Evolutionary conservation across 2,113 vertebrate species (phyloP).

Genomic region (Anhinga anhinga): DNA sequence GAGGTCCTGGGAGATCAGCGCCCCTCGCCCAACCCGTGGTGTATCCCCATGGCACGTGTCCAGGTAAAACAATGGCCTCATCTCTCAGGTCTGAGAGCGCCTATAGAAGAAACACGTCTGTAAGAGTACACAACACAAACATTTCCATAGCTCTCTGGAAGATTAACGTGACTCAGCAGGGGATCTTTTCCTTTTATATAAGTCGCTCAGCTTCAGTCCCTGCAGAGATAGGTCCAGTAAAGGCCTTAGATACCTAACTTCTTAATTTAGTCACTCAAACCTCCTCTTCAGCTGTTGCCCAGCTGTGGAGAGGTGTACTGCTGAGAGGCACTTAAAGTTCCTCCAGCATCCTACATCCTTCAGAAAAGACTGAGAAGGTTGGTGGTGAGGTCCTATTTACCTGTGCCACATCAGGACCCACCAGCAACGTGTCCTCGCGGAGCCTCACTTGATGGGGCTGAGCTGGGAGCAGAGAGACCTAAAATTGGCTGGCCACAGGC

Average conservation of each 20-base stretch:
- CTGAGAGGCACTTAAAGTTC: not conserved
- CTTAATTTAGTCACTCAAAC: not conserved
- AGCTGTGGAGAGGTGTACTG: rapidly evolving
- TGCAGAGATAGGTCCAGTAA: not conserved
- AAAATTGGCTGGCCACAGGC: not conserved
- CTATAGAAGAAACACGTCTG: not conserved
- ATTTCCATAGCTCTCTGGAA: not conserved
- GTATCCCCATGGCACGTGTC: not conserved
- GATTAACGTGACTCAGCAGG: not conserved
- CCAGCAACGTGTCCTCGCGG: not conserved
- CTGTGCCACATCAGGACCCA: not conserved
- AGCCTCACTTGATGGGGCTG: not conserved
- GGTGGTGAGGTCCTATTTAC: not conserved
- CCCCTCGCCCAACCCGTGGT: not conserved
- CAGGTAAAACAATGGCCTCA: not conserved
- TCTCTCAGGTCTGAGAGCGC: not conserved
- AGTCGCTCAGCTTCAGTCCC: not conserved
- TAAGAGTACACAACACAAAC: not conserved
- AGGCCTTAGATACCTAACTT: not conserved
- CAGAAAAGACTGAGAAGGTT: not conserved
- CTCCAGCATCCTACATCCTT: not conserved
- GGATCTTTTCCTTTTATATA: not conserved
- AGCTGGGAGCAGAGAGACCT: not conserved
- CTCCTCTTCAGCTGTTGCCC: not conserved
- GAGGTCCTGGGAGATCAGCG: not conserved